These are phyloP conservation scores for Clepsis dumicolana DNA, from an alignment of 2,888 invertebrate genomes.

Conservation along the genomic window DNA sequence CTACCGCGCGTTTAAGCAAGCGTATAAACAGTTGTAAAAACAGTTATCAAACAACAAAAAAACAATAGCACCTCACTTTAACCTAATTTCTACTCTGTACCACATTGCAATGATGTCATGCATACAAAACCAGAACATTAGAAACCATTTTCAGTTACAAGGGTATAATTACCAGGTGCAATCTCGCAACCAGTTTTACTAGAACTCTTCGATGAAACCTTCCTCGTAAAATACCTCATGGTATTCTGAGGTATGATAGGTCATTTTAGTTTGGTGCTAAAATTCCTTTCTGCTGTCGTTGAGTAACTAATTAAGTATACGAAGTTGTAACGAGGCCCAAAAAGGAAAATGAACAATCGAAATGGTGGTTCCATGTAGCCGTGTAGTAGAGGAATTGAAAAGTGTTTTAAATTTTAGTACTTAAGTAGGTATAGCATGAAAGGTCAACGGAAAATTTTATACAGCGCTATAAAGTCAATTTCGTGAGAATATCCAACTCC, in stretches of 20 bases:
- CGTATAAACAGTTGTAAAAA: too few species aligned
- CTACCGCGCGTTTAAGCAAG: too few species aligned
- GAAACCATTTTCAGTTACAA: slow-evolving; percentile 21
- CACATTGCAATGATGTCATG: background rate
- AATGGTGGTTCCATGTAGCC: slow-evolving; percentile 37
- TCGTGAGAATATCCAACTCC: too few species aligned
- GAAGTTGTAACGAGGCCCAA: slow-evolving; percentile 55
- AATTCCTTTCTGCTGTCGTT: slow-evolving; percentile 31
- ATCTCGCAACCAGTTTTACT: slow-evolving; percentile 9
- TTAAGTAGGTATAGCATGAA: too few species aligned
- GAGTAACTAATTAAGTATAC: slow-evolving; percentile 55
- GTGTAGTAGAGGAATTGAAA: too few species aligned
- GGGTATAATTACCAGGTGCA: slow-evolving; percentile 10
- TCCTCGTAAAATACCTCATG: background rate
- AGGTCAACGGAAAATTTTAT: too few species aligned
- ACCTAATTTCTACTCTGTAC: too few species aligned
- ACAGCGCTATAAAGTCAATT: too few species aligned
- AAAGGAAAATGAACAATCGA: slow-evolving; percentile 49
- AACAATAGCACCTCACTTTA: too few species aligned
- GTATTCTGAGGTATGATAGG: background rate
- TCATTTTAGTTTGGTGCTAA: slow-evolving; percentile 39
- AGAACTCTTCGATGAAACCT: slow-evolving; percentile 1
- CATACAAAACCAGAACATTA: slow-evolving; percentile 6
- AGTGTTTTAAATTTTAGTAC: too few species aligned
- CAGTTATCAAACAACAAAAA: too few species aligned